Base-by-base conservation (phyloP, 2,888 invertebrate species). In the Drosophila dives region DNA sequence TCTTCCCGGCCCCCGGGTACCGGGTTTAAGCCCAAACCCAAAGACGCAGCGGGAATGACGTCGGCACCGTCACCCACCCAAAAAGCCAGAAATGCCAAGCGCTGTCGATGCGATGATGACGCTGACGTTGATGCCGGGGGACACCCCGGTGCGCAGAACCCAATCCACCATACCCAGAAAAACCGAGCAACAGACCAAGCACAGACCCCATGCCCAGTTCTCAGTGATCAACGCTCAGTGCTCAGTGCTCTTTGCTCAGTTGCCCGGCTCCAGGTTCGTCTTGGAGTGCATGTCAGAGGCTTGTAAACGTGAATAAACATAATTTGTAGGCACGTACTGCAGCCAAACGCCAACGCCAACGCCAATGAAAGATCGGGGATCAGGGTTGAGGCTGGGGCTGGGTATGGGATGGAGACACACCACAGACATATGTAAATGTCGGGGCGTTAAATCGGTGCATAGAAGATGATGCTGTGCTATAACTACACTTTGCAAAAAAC, bases 391-490 rank as follows among this genome's bases (percentile, higher is more conserved):
- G n/a, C 26, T 32, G 64, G 20, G 49, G n/a, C 26, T 32, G 64
- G 20, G 20, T 26, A 1, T 50, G 48, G 62, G 20, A 26, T 60
- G 66, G 65, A 80, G 75, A 72, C 64, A 71, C 61, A 71, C 40
- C 53, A 45, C 49, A 64, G 81, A 85, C 87, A 86, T 85, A 85
- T 89, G 85, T 89, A 86, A 85, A 85, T 85, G 85, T 89, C 89
- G 87, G 89, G 86, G 90, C 86, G 90, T 89, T 88, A 86, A 86
- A 88, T 86, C 86, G 86, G 86, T 83, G 85, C 90, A 86, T 89
- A 75, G 85, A 77, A 62, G 72, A 73, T 64, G 72, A 71, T 72
- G 59, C 76, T 63, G 32, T 64, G 51, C 75, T 62, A 49, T 48
- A 70, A 10, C 10, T 61, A 67, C 77, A 77, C 80, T 67, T 32